Evolutionary conservation across 2,113 vertebrate species (phyloP).

Genomic region (Oreochromis niloticus): DNA sequence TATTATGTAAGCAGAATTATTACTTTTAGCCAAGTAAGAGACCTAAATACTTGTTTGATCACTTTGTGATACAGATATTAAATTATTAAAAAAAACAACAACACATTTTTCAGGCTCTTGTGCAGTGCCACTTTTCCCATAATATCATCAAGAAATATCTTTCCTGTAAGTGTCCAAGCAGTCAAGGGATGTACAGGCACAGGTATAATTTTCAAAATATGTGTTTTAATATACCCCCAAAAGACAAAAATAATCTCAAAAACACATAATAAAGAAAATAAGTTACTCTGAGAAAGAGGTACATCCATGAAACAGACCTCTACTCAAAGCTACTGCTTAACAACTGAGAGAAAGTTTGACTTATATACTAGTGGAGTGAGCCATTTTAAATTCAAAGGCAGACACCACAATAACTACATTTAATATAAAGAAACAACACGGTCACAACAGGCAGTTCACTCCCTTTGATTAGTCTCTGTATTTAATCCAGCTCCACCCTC

Average conservation of each 20-base stretch:
- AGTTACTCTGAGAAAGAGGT: neutral
- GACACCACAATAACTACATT: neutral
- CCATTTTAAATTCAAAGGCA: neutral
- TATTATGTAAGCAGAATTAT: neutral
- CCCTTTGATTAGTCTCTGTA: neutral
- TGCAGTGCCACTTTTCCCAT: neutral
- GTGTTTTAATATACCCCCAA: neutral
- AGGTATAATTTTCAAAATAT: neutral
- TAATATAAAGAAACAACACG: neutral
- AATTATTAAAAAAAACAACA: neutral
- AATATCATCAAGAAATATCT: neutral
- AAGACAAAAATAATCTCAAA: neutral
- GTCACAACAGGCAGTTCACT: neutral
- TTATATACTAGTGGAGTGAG: no score
- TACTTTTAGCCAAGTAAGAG: neutral
- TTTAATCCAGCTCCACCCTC: neutral
- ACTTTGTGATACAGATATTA: neutral
- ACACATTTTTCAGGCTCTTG: neutral
- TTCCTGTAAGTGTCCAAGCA: neutral
- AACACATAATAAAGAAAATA: neutral
- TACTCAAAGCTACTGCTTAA: neutral
- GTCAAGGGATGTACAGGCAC: neutral
- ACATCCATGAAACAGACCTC: neutral
- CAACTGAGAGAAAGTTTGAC: neutral
- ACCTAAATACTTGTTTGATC: neutral